Conservation (phyloP, 2,113 vertebrate genomes). For the Grammomys surdaster region DNA sequence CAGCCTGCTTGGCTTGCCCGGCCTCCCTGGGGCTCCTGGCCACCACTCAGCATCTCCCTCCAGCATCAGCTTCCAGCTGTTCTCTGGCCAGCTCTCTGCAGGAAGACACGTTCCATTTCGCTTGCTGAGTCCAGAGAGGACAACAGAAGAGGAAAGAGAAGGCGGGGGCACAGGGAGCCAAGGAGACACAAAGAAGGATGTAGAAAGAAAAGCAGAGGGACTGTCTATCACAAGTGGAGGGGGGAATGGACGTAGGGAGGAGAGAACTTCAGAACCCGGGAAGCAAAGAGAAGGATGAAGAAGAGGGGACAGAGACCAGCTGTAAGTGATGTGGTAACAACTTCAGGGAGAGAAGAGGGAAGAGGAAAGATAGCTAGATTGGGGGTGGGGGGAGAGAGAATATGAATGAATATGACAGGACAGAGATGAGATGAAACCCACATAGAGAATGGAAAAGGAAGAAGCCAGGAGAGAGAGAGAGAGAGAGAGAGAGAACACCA, state of each 20-base stretch:
- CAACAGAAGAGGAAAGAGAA: not conserved
- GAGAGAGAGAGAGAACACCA: too few species aligned
- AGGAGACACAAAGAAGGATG: not conserved
- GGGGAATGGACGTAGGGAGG: too few species aligned
- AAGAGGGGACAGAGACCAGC: not conserved
- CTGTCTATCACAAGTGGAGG: too few species aligned
- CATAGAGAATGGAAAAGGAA: not conserved
- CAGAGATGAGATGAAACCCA: not conserved
- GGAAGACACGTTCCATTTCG: slow-evolving; percentile 62
- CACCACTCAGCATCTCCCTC: slow-evolving; percentile 42
- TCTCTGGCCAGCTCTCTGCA: slow-evolving; percentile 68
- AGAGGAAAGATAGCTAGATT: not conserved
- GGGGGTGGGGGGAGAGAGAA: rapidly evolving
- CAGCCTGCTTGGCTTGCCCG: slow-evolving; percentile 56
- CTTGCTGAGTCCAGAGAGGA: slow-evolving; percentile 11
- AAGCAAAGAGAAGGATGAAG: not conserved
- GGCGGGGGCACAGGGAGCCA: not conserved
- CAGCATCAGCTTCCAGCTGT: slow-evolving; percentile 69
- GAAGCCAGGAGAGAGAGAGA: not conserved
- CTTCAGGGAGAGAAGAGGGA: not conserved
- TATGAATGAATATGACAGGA: too few species aligned
- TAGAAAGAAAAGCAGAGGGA: not conserved
- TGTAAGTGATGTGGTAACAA: not conserved
- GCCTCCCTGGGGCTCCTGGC: slow-evolving; percentile 74
- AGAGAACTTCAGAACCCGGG: not conserved